phyloP scores from a whole-genome alignment of 1,140 invertebrate species.

The Papilio aristodemus region DNA sequence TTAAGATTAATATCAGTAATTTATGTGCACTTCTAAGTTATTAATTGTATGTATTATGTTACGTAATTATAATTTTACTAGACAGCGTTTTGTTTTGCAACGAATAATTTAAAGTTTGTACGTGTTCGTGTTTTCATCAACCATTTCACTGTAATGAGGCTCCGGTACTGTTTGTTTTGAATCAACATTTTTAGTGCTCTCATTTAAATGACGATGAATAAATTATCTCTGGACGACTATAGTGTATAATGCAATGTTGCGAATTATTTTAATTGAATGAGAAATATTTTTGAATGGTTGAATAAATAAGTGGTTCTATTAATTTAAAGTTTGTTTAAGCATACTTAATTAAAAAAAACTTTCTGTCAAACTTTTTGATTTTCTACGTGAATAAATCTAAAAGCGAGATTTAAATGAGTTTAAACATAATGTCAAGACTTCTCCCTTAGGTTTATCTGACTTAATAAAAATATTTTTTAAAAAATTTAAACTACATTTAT shows the following conservation, averaged over 20 bases:
- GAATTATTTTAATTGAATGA: constrained; percentile 17
- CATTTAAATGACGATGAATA: constrained; percentile 27
- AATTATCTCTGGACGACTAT: constrained; percentile 7
- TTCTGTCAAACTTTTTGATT: constrained; percentile 7
- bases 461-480: background rate
- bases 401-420: background rate
- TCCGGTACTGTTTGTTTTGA: constrained; percentile 18
- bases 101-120: constrained; percentile 1
- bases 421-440: constrained; percentile 3
- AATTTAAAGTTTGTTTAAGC: constrained; percentile 8
- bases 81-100: constrained; percentile 10
- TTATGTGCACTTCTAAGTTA: too few relatives aligned
- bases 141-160: constrained; percentile 18
- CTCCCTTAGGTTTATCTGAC: background rate
- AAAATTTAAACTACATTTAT: constrained; percentile 21
- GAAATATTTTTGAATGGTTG: background rate
- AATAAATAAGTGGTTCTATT: background rate
- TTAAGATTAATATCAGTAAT: too few relatives aligned
- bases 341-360: constrained; percentile 9
- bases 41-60: too few relatives aligned
- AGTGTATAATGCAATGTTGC: background rate
- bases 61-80: background rate
- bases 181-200: constrained; percentile 28
- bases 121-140: constrained; percentile 10
- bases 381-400: background rate